Evolutionary conservation across 2,888 invertebrate species (phyloP).

Genomic region (Dasysyrphus albostriatus): DNA sequence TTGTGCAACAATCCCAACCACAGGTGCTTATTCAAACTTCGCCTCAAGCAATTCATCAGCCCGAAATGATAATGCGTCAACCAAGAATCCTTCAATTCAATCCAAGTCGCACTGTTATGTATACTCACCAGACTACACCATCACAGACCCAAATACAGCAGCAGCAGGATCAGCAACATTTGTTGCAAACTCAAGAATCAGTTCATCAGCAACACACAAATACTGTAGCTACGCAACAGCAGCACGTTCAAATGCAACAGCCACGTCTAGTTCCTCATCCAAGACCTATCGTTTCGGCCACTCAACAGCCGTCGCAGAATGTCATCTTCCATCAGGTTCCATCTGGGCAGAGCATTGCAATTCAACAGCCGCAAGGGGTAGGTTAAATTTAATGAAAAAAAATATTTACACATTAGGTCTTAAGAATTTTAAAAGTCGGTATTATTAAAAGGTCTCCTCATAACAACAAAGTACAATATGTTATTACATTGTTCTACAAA

Average conservation of each 20-base stretch:
- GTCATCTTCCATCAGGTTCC: constrained; percentile 66
- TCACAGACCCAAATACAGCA: constrained; percentile 72
- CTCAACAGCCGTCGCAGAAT: constrained; percentile 63
- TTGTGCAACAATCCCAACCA: constrained; percentile 81
- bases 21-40: constrained; percentile 81
- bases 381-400: constrained; percentile 2
- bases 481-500: too few species aligned
- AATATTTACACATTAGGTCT: too few species aligned
- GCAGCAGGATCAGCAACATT: constrained; percentile 57
- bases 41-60: constrained; percentile 79
- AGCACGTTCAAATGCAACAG: constrained; percentile 79
- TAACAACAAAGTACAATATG: too few species aligned
- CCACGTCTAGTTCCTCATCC: constrained; percentile 72
- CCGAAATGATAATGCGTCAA: constrained; percentile 82
- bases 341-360: constrained; percentile 76
- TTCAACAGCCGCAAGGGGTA: constrained; percentile 65
- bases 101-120: constrained; percentile 79
- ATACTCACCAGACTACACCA: constrained; percentile 76
- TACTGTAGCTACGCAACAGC: constrained; percentile 80
- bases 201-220: constrained; percentile 60
- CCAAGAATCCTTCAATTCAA: constrained; percentile 80
- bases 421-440: too few species aligned
- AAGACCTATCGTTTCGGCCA: constrained; percentile 66
- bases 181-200: constrained; percentile 57
- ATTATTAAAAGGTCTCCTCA: too few species aligned